These are phyloP conservation scores for Polypterus senegalus DNA, from an alignment of 2,113 vertebrate genomes.

Conservation along the genomic window DNA sequence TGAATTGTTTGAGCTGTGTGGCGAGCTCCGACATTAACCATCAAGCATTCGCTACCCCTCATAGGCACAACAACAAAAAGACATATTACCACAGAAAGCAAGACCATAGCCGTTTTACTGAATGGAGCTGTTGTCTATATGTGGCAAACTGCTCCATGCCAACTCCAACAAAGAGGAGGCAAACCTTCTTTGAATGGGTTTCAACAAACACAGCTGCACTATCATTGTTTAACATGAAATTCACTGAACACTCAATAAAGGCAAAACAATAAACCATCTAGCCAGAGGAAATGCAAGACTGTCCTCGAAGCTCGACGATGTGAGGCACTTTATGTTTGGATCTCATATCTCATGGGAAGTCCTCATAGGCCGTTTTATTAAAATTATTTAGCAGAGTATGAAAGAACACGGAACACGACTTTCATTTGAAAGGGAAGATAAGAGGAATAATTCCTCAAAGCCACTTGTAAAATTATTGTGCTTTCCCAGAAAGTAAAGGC, in stretches of 20 bases:
- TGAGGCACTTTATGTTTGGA: constrained; percentile 30
- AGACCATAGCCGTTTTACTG: constrained; percentile 20
- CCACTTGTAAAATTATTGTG: no score
- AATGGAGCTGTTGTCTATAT: constrained; percentile 22
- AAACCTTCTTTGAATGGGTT: constrained; percentile 14
- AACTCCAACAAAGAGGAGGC: constrained; percentile 15
- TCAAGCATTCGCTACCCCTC: no score
- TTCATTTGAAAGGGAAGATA: constrained; percentile 46
- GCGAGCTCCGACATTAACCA: no score
- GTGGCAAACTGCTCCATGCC: constrained; percentile 10
- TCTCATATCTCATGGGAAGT: constrained; percentile 13
- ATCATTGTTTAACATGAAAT: constrained; percentile 47
- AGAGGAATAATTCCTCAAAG: neutral
- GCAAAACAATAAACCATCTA: neutral
- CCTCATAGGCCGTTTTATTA: constrained; percentile 53
- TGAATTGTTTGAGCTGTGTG: no score
- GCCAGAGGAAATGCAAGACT: constrained; percentile 13
- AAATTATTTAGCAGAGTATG: constrained; percentile 41
- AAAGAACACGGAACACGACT: constrained; percentile 53
- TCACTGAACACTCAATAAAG: constrained; percentile 19
- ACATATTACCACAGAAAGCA: constrained; percentile 19
- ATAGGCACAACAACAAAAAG: no score
- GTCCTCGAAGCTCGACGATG: constrained; percentile 18
- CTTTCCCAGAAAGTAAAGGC: no score
- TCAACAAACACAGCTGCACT: constrained; percentile 49